A percentile compares a stretch with the other conserved stretches of the same genome.
These are phyloP conservation scores for Oligia fasciuncula DNA, from an alignment of 2,888 invertebrate species.

Conservation along the genomic window DNA sequence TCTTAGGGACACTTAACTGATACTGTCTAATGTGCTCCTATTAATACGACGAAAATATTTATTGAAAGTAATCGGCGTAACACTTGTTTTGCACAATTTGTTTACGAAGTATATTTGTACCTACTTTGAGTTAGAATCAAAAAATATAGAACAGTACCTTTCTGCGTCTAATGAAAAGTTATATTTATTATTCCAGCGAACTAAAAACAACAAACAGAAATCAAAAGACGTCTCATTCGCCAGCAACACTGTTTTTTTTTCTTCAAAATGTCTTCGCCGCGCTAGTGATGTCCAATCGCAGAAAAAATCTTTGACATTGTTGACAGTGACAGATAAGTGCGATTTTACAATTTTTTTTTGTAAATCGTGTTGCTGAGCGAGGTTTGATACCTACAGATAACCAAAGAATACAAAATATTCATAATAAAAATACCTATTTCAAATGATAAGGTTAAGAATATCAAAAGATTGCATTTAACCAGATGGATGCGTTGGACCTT, in stretches of 20 bases:
- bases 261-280: conserved; percentile 15
- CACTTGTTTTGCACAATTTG: conserved; percentile 18
- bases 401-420: background rate
- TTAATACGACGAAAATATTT: conserved; percentile 5
- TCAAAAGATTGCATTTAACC: background rate
- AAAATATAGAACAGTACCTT: conserved; percentile 29
- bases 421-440: background rate
- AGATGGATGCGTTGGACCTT: background rate
- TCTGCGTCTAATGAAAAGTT: background rate
- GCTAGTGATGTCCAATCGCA: conserved; percentile 22
- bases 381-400: background rate
- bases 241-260: background rate
- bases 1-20: background rate
- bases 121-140: background rate
- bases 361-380: background rate
- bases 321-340: conserved; percentile 18
- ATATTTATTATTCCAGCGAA: conserved; percentile 5
- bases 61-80: background rate
- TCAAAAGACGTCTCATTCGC: conserved; percentile 2
- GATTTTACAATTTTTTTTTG: background rate
- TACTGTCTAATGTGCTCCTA: background rate
- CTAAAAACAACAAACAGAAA: conserved; percentile 14
- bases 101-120: background rate
- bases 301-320: background rate
- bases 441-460: conserved; percentile 14